A percentile compares a stretch with the other conserved stretches of the same genome.
Evolutionary conservation across 1,140 invertebrate genomes (phyloP).

Genomic region (Drosophila kikkawai): DNA sequence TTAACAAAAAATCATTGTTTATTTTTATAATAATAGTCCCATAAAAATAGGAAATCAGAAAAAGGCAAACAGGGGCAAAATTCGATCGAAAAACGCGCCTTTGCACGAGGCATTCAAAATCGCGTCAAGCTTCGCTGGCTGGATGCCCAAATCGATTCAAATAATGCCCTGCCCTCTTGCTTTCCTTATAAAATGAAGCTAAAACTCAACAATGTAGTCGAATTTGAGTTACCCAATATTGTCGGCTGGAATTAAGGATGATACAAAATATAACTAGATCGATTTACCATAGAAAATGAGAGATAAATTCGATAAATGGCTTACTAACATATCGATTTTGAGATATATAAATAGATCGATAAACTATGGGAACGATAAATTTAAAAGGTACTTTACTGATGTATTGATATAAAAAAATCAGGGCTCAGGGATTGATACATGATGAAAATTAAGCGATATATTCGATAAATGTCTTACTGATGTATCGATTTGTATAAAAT

Average conservation of each 20-base stretch:
- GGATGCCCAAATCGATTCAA: conserved; percentile 17
- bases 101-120: conserved; percentile 15
- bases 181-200: background rate
- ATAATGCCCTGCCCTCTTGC: conserved; percentile 16
- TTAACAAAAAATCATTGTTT: conserved; percentile 1
- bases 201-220: background rate
- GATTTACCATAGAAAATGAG: no score
- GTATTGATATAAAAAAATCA: no score
- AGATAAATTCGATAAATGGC: background rate
- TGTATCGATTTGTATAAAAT: no score
- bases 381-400: background rate
- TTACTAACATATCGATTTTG: background rate
- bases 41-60: conserved; percentile 8
- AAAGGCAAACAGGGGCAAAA: conserved; percentile 9
- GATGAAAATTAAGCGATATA: no score
- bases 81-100: conserved; percentile 1
- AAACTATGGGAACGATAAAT: no score
- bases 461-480: no score
- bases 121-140: conserved; percentile 35
- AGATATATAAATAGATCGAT: no score
- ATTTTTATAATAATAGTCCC: conserved; percentile 7
- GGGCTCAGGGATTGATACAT: no score
- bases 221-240: background rate
- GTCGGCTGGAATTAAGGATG: background rate
- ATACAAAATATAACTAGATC: background rate